Conservation (phyloP, 1,140 invertebrate species). For the Brachionus manjavacas region DNA sequence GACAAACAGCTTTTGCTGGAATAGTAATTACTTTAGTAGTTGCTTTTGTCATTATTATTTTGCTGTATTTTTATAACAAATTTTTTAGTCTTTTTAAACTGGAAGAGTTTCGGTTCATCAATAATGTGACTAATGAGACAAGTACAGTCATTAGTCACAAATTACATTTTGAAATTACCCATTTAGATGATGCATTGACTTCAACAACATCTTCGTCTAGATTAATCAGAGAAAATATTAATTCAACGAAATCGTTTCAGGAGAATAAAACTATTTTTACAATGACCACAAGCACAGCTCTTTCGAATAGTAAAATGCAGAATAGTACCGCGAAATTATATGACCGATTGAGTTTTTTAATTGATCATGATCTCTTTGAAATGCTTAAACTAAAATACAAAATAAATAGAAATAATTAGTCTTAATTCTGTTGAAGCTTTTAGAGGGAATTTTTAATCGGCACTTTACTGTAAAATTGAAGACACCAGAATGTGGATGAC, state of each 20-base stretch:
- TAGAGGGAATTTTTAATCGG: not conserved
- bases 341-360: constrained; percentile 15
- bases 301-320: not conserved
- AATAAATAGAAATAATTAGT: not conserved
- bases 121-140: not conserved
- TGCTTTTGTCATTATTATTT: not conserved
- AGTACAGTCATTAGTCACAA: not conserved
- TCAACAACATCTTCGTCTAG: not conserved
- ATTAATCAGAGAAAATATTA: not conserved
- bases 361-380: constrained; percentile 29
- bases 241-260: not conserved
- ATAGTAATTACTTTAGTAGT: not conserved
- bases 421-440: not conserved
- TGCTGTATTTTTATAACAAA: constrained; percentile 9
- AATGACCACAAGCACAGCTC: not conserved
- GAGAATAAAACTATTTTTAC: not conserved
- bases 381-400: not conserved
- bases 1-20: not conserved
- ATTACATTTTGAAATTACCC: constrained; percentile 1
- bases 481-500: no score
- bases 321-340: not conserved
- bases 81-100: constrained; percentile 14
- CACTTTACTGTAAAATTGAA: no score
- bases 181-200: not conserved
- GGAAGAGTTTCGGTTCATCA: not conserved